Percentiles rank a stretch among this genome's conserved stretches.
Conservation (phyloP, 2,888 invertebrate species). For the Netelia inedita region DNA sequence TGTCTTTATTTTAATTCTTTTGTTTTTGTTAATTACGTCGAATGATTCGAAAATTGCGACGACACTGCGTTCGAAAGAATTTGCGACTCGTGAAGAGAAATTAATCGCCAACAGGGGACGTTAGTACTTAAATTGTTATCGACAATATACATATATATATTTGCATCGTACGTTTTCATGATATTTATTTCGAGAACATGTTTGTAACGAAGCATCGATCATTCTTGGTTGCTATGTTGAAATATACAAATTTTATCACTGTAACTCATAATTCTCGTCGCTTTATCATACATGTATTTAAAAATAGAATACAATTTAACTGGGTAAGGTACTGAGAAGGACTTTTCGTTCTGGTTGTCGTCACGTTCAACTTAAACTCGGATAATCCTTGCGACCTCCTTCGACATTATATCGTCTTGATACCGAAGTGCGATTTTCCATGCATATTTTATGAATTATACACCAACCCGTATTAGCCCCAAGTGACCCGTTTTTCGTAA, state of each 20-base stretch:
- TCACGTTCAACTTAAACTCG: too few relatives aligned
- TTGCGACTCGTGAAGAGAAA: neutral
- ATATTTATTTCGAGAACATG: constrained; percentile 32
- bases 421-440: too few relatives aligned
- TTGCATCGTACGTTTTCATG: constrained; percentile 5
- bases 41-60: neutral
- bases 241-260: constrained; percentile 66
- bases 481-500: too few relatives aligned
- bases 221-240: constrained; percentile 54
- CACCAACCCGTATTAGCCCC: too few relatives aligned
- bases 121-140: constrained; percentile 27
- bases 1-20: neutral
- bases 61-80: neutral
- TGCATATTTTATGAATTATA: too few relatives aligned
- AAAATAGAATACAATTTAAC: too few relatives aligned
- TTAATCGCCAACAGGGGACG: neutral
- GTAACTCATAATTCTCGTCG: neutral
- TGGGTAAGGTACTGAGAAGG: neutral
- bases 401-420: too few relatives aligned
- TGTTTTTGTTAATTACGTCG: neutral
- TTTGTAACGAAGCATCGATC: constrained; percentile 46
- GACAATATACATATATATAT: constrained; percentile 15
- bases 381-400: too few relatives aligned
- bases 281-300: neutral
- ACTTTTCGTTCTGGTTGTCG: too few relatives aligned